These are phyloP conservation scores for Polydrusus pterygomalis DNA, from an alignment of 2,888 invertebrate genomes.

Conservation along the genomic window DNA sequence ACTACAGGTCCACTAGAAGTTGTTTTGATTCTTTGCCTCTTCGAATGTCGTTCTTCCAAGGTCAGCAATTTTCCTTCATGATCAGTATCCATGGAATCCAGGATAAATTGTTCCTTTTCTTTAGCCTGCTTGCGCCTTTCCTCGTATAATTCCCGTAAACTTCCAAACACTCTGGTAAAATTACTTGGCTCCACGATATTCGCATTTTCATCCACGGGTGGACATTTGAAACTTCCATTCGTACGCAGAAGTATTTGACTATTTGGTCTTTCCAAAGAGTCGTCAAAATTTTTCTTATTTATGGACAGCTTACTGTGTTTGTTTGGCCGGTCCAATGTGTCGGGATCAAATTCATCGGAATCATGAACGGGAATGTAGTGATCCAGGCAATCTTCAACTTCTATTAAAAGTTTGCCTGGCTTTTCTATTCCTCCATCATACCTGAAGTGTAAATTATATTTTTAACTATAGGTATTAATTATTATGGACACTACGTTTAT, in stretches of 20 bases:
- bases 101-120: slow-evolving; percentile 59
- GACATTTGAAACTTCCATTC: slow-evolving; percentile 81
- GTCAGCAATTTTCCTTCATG: slow-evolving; percentile 81
- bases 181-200: slow-evolving; percentile 60
- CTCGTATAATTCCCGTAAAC: slow-evolving; percentile 84
- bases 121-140: slow-evolving; percentile 75
- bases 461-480: too few relatives aligned
- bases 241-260: slow-evolving; percentile 80
- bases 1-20: slow-evolving; percentile 71
- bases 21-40: slow-evolving; percentile 77
- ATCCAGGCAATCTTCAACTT: slow-evolving; percentile 87
- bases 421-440: slow-evolving; percentile 77
- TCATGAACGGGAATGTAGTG: slow-evolving; percentile 85
- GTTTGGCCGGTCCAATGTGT: slow-evolving; percentile 82
- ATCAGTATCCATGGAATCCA: slow-evolving; percentile 70
- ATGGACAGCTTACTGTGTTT: slow-evolving; percentile 34
- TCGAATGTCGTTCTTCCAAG: slow-evolving; percentile 83
- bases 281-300: slow-evolving; percentile 6
- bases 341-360: slow-evolving; percentile 89
- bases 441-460: slow-evolving; percentile 45
- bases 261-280: slow-evolving; percentile 73
- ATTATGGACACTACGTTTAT: too few relatives aligned
- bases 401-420: slow-evolving; percentile 88
- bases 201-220: slow-evolving; percentile 57
- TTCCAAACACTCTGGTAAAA: slow-evolving; percentile 77